A percentile compares a stretch with the other conserved stretches of the same genome.
phyloP scores from a whole-genome alignment of 1,140 invertebrate genomes.

The Dendroctonus ponderosae region DNA sequence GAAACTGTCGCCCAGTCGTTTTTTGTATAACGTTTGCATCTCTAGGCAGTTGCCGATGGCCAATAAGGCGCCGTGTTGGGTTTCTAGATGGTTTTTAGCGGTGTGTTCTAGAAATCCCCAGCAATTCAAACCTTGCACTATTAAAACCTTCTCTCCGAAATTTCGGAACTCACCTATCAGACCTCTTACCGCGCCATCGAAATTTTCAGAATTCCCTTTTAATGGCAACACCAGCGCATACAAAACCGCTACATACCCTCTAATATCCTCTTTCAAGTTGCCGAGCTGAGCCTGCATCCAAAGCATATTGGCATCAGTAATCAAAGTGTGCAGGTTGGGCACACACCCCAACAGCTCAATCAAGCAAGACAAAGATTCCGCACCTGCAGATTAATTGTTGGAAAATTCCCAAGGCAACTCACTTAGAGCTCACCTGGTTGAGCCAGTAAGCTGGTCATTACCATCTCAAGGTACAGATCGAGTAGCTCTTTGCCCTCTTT shows the following conservation, averaged over 20 bases:
- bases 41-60: slow-evolving; percentile 69
- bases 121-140: background rate
- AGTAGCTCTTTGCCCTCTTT: slow-evolving; percentile 56
- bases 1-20: slow-evolving; percentile 1
- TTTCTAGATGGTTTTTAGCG: slow-evolving; percentile 63
- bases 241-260: slow-evolving; percentile 66
- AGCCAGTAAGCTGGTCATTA: slow-evolving; percentile 62
- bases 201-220: slow-evolving; percentile 51
- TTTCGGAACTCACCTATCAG: slow-evolving; percentile 48
- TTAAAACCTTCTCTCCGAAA: background rate
- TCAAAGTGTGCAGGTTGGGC: slow-evolving; percentile 49
- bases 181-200: slow-evolving; percentile 58
- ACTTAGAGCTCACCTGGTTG: slow-evolving; percentile 54
- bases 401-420: no score
- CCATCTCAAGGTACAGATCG: slow-evolving; percentile 64
- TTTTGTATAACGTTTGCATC: slow-evolving; percentile 49
- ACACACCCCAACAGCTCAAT: slow-evolving; percentile 72
- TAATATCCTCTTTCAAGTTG: slow-evolving; percentile 72
- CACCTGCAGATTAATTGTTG: slow-evolving; percentile 49
- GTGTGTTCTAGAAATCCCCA: slow-evolving; percentile 46
- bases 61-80: slow-evolving; percentile 71
- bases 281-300: slow-evolving; percentile 66
- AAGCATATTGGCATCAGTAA: slow-evolving; percentile 49
- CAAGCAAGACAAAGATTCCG: slow-evolving; percentile 67
- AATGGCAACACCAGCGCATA: slow-evolving; percentile 60